Percentiles rank a stretch among this genome's conserved stretches.
These are phyloP conservation scores for Capromys pilorides DNA, from an alignment of 2,797 vertebrate genomes.

Conservation along the genomic window DNA sequence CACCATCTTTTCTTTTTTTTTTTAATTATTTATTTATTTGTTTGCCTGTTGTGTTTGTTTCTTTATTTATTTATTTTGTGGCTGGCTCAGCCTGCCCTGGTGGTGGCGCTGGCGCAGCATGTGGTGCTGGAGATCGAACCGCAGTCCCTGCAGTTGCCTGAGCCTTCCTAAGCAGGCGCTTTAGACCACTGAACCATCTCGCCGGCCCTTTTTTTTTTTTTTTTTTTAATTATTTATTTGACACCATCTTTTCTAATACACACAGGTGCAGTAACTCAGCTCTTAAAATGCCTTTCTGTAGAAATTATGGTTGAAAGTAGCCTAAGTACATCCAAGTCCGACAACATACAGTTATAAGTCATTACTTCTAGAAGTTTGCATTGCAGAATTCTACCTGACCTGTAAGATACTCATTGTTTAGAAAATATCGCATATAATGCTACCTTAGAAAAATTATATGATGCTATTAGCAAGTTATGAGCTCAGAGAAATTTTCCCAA, in stretches of 20 bases:
- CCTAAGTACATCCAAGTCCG: constrained; percentile 8
- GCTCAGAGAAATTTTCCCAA: constrained; percentile 58
- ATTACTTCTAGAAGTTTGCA: constrained; percentile 42
- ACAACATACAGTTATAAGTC: constrained; percentile 44
- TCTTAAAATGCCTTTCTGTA: constrained; percentile 5
- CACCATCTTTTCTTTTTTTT: not conserved
- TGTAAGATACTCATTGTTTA: constrained; percentile 37
- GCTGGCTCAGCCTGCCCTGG: too few species aligned
- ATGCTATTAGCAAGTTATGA: constrained; percentile 50
- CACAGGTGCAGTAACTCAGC: not conserved
- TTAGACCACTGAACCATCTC: too few species aligned
- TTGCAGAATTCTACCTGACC: constrained; percentile 40
- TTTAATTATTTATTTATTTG: too few species aligned
- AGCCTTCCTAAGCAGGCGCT: too few species aligned
- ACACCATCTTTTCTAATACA: not conserved
- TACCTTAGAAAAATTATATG: not conserved
- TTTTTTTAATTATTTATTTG: too few species aligned
- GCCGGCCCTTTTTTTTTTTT: too few species aligned
- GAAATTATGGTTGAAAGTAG: constrained; percentile 6
- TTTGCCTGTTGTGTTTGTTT: too few species aligned
- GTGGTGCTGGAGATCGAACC: too few species aligned
- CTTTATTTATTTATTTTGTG: too few species aligned
- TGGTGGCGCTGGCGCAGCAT: too few species aligned
- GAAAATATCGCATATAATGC: constrained; percentile 8
- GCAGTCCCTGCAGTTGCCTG: too few species aligned